These are phyloP conservation scores for Guaruba guarouba DNA, from an alignment of 2,113 vertebrate genomes.

Conservation along the genomic window DNA sequence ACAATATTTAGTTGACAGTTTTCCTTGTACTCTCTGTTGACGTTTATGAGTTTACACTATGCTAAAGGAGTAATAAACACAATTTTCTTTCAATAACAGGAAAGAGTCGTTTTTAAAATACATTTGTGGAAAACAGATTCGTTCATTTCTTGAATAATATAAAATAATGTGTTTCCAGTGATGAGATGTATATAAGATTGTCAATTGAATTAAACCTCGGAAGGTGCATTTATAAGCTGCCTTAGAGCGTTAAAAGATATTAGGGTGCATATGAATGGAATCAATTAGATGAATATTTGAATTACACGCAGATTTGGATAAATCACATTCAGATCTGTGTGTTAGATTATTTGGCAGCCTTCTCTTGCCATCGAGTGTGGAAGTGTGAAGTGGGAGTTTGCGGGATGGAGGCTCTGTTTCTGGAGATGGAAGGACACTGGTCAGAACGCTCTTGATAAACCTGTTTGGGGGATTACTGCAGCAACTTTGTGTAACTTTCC, in stretches of 20 bases:
- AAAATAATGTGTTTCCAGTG: conserved; percentile 75
- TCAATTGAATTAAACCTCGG: conserved; percentile 77
- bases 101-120: conserved; percentile 82
- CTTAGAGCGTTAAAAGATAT: conserved; percentile 74
- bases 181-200: conserved; percentile 72
- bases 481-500: conserved; percentile 24
- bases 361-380: not conserved
- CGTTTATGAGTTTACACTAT: conserved; percentile 99
- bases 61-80: conserved; percentile 96
- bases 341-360: conserved; percentile 31
- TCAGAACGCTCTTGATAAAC: not conserved
- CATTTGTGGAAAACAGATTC: conserved; percentile 79
- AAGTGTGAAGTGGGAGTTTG: not conserved
- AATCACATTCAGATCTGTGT: conserved; percentile 60
- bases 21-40: conserved; percentile 92
- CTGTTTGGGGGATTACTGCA: not conserved
- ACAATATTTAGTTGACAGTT: conserved; percentile 99
- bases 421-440: not conserved
- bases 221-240: conserved; percentile 78
- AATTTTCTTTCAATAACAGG: conserved; percentile 92
- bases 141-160: conserved; percentile 83
- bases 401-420: not conserved
- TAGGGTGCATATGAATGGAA: conserved; percentile 69
- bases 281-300: conserved; percentile 78
- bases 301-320: conserved; percentile 74